Percentiles rank a stretch among this genome's conserved stretches.
These are phyloP conservation scores for Centruroides sculpturatus DNA, from an alignment of 1,140 invertebrate species.

Conservation along the genomic window DNA sequence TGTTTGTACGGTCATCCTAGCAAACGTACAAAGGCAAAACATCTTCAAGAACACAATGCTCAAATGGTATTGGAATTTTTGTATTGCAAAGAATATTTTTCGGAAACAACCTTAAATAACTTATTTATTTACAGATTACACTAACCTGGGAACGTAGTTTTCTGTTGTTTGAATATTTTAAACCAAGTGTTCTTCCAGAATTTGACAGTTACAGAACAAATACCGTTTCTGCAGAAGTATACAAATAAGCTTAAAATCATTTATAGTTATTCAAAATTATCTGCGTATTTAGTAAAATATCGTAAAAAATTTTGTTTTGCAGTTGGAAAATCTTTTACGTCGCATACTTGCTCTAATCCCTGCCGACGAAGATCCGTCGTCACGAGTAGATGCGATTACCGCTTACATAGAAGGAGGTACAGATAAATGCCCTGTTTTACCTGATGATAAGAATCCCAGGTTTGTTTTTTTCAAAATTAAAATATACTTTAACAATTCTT, in stretches of 20 bases:
- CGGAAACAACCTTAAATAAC: not conserved
- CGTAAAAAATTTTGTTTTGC: slow-evolving; percentile 12
- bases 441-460: slow-evolving; percentile 20
- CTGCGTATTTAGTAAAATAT: no score
- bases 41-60: slow-evolving; percentile 65
- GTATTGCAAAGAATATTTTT: not conserved
- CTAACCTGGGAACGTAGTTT: slow-evolving; percentile 63
- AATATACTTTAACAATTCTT: not conserved
- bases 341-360: slow-evolving; percentile 59
- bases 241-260: not conserved
- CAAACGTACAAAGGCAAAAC: slow-evolving; percentile 49
- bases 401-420: slow-evolving; percentile 25
- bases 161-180: slow-evolving; percentile 68
- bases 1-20: slow-evolving; percentile 75
- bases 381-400: slow-evolving; percentile 17
- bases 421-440: slow-evolving; percentile 8
- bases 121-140: slow-evolving; percentile 35
- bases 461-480: not conserved
- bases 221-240: slow-evolving; percentile 53
- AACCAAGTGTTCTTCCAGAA: slow-evolving; percentile 59
- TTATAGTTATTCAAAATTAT: not conserved
- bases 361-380: slow-evolving; percentile 24
- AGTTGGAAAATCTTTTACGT: slow-evolving; percentile 52
- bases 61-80: slow-evolving; percentile 22
- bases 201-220: slow-evolving; percentile 60